A percentile compares a stretch with the other conserved stretches of the same genome.
Evolutionary conservation across 2,797 vertebrate species (phyloP).

Genomic region (Poliocrania exsul): DNA sequence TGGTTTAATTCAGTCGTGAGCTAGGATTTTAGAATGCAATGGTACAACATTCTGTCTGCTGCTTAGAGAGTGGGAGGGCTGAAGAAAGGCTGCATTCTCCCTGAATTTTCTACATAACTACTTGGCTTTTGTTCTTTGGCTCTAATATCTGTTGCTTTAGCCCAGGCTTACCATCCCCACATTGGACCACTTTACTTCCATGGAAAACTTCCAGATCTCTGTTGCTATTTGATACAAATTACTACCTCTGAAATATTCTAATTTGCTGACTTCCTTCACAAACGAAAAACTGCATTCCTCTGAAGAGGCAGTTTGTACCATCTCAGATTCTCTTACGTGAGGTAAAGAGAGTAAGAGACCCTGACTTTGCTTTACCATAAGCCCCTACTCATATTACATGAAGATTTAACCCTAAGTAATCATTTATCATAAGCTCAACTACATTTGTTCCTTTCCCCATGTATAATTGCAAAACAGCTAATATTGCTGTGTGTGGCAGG

Average conservation of each 20-base stretch:
- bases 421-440: background rate
- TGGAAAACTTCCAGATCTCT: slow-evolving; percentile 10
- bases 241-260: background rate
- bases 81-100: slow-evolving; percentile 10
- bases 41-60: background rate
- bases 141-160: background rate
- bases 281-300: background rate
- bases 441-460: background rate
- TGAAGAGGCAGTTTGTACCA: background rate
- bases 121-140: slow-evolving; percentile 32
- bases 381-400: background rate
- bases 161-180: background rate
- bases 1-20: background rate
- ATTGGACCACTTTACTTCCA: slow-evolving; percentile 11
- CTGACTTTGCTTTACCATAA: background rate
- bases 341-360: background rate
- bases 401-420: background rate
- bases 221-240: background rate
- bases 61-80: slow-evolving; percentile 16
- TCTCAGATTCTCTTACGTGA: background rate
- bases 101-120: background rate
- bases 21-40: slow-evolving; percentile 21
- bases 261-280: background rate
- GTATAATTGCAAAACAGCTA: background rate
- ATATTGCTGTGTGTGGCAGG: background rate